These are phyloP conservation scores for Hylia prasina DNA, from an alignment of 2,113 vertebrate genomes.

Conservation along the genomic window DNA sequence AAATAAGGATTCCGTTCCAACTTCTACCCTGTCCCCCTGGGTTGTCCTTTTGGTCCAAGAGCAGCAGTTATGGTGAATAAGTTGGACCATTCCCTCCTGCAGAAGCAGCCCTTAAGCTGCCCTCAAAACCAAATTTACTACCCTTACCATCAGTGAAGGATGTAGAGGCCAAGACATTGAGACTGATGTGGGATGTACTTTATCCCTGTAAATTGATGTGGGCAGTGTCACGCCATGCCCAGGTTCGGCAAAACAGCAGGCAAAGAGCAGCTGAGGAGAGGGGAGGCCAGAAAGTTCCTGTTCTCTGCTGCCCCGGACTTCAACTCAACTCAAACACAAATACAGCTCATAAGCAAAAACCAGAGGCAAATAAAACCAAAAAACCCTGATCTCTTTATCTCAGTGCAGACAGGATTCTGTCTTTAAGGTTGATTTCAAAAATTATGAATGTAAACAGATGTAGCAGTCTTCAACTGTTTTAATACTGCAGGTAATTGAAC, in stretches of 20 bases:
- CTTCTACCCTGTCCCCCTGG: not conserved
- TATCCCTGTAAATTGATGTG: not conserved
- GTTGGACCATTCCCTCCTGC: not conserved
- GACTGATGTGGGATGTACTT: not conserved
- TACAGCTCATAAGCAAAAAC: not conserved
- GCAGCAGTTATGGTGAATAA: too few relatives aligned
- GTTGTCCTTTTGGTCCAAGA: not conserved
- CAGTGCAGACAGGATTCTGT: not conserved
- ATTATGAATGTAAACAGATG: not conserved
- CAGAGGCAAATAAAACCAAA: not conserved
- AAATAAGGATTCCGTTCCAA: not conserved
- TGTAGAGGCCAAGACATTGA: not conserved
- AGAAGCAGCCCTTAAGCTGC: not conserved
- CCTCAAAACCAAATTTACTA: not conserved
- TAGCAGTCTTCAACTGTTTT: not conserved
- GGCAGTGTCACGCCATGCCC: rapidly evolving
- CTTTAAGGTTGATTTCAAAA: not conserved
- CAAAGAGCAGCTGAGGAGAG: not conserved
- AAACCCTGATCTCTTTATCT: not conserved
- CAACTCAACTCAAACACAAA: not conserved
- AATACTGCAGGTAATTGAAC: not conserved
- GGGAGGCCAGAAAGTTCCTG: not conserved
- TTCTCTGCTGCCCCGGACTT: not conserved
- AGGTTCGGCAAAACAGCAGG: not conserved
- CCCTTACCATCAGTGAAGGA: not conserved